Percentiles rank a stretch among this genome's conserved stretches.
These are phyloP conservation scores for Stramonita haemastoma DNA, from an alignment of 2,888 invertebrate genomes.

Conservation along the genomic window DNA sequence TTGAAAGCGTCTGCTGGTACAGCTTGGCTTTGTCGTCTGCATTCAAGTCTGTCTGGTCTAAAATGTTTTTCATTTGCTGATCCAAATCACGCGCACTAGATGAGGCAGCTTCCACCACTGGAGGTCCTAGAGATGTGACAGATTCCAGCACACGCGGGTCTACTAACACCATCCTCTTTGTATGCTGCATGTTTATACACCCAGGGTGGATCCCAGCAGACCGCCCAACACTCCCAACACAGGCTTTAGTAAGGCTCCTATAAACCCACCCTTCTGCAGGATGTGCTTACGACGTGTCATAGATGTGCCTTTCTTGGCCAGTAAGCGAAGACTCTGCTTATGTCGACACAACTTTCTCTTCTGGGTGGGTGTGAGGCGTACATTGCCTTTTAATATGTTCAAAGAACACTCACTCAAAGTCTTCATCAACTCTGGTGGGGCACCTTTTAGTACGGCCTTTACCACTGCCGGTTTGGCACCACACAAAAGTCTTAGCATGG, in stretches of 20 bases:
- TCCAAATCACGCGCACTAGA: too few species aligned
- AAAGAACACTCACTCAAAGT: neutral
- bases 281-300: slow-evolving; percentile 17
- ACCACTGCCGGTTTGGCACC: neutral
- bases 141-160: neutral
- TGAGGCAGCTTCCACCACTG: neutral
- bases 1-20: slow-evolving; percentile 5
- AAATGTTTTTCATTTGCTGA: neutral
- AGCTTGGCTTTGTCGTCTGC: neutral
- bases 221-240: neutral
- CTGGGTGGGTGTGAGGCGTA: slow-evolving; percentile 5
- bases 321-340: neutral
- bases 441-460: neutral
- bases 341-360: slow-evolving; percentile 11
- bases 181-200: neutral
- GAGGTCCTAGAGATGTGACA: neutral
- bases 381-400: slow-evolving; percentile 32
- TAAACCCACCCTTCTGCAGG: slow-evolving; percentile 17
- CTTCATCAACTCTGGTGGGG: neutral
- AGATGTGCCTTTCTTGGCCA: neutral
- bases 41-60: neutral
- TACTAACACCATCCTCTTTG: slow-evolving; percentile 11
- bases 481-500: neutral
- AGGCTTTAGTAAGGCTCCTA: neutral
- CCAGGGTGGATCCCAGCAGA: neutral